Evolutionary conservation across 2,113 vertebrate species (phyloP).

Genomic region (Ageneiosus marmoratus): DNA sequence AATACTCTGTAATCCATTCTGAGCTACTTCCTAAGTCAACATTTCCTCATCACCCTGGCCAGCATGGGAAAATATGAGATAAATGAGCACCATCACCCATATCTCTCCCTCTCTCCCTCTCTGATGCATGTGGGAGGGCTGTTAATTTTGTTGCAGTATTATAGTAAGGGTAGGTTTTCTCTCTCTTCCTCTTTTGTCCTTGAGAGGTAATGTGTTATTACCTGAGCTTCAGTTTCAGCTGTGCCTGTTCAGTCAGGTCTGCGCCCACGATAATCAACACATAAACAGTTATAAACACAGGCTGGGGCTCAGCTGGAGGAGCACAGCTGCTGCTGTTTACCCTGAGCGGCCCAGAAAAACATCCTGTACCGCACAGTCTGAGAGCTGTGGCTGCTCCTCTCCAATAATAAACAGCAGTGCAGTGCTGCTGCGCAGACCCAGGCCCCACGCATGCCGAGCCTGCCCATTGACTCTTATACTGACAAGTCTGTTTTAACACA

Average conservation of each 20-base stretch:
- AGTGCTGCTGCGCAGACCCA: slow-evolving; percentile 67
- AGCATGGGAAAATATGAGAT: slow-evolving; percentile 63
- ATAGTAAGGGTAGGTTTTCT: slow-evolving; percentile 39
- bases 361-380: slow-evolving; percentile 76
- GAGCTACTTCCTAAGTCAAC: slow-evolving; percentile 68
- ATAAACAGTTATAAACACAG: slow-evolving; percentile 66
- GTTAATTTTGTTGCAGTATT: slow-evolving; percentile 28
- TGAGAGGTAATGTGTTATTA: slow-evolving; percentile 73
- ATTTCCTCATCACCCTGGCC: slow-evolving; percentile 70
- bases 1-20: slow-evolving; percentile 70
- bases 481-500: slow-evolving; percentile 18
- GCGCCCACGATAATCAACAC: slow-evolving; percentile 62
- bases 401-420: slow-evolving; percentile 76
- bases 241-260: slow-evolving; percentile 68
- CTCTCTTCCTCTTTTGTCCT: slow-evolving; percentile 53
- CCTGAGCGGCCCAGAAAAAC: slow-evolving; percentile 77
- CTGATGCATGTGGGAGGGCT: slow-evolving; percentile 31
- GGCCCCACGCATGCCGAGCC: slow-evolving; percentile 72
- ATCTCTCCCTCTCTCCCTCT: slow-evolving; percentile 17
- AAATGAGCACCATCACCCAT: slow-evolving; percentile 1
- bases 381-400: slow-evolving; percentile 70
- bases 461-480: slow-evolving; percentile 28
- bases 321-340: slow-evolving; percentile 83
- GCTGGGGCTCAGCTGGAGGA: slow-evolving; percentile 73
- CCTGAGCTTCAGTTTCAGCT: slow-evolving; percentile 66